A percentile compares a stretch with the other conserved stretches of the same genome.
These are phyloP conservation scores for Sebastes minor DNA, from an alignment of 2,797 vertebrate species.

Conservation along the genomic window DNA sequence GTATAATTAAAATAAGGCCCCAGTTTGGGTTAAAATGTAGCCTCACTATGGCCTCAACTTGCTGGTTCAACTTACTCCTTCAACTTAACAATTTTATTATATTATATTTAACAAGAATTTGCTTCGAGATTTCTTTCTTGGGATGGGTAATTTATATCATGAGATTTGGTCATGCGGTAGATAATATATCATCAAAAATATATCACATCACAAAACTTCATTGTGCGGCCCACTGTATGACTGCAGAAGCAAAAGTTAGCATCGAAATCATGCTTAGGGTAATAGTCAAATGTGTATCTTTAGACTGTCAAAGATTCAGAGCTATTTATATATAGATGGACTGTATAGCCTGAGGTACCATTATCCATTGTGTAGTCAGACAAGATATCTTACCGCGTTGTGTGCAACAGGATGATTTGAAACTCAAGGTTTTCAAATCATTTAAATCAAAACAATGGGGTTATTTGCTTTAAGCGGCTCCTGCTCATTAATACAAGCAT, in stretches of 20 bases:
- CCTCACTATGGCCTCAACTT: not conserved
- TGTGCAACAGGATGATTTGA: not conserved
- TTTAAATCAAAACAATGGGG: not conserved
- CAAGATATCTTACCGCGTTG: not conserved
- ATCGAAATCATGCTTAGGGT: not conserved
- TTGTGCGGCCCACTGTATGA: not conserved
- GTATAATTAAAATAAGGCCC: not conserved
- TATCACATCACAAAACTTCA: not conserved
- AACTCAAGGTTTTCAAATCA: not conserved
- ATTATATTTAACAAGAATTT: not conserved
- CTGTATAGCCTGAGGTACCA: not conserved
- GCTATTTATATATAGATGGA: not conserved
- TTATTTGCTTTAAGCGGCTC: not conserved
- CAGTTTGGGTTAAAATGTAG: not conserved
- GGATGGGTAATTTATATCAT: not conserved
- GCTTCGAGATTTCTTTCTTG: not conserved
- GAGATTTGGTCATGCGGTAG: not conserved
- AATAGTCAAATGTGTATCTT: not conserved
- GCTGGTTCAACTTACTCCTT: not conserved
- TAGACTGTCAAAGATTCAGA: not conserved
- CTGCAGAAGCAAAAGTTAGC: not conserved
- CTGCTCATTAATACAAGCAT: not conserved
- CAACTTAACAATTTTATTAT: not conserved
- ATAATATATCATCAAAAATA: not conserved
- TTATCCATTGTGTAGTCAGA: not conserved